Conservation (phyloP, 2,113 vertebrate genomes). For the Poeciliopsis turrubarensis region DNA sequence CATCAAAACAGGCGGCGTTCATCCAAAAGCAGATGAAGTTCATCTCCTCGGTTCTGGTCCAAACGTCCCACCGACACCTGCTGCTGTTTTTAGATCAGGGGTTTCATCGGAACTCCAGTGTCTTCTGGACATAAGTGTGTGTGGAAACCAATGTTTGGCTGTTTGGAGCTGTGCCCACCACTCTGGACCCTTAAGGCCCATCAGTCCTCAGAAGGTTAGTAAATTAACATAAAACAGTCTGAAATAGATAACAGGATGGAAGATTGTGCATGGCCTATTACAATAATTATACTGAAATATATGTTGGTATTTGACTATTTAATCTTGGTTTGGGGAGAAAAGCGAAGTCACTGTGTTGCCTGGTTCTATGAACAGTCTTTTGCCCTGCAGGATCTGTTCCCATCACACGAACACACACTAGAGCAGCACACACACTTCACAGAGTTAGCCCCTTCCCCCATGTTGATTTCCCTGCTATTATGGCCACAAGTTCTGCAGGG, state of each 20-base stretch:
- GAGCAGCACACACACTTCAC: conserved; percentile 30
- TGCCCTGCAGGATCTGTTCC: conserved; percentile 29
- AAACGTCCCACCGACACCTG: too few relatives aligned
- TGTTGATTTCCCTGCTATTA: conserved; percentile 63
- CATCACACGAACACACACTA: conserved; percentile 15
- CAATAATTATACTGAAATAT: conserved; percentile 53
- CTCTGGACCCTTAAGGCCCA: too few relatives aligned
- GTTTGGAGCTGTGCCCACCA: too few relatives aligned
- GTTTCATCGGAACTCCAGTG: too few relatives aligned
- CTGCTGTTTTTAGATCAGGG: too few relatives aligned
- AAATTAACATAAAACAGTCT: too few relatives aligned
- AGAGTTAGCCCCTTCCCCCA: conserved; percentile 33
- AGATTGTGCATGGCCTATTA: conserved; percentile 51
- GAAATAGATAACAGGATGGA: conserved; percentile 3
- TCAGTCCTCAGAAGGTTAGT: too few relatives aligned
- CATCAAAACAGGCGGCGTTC: too few relatives aligned
- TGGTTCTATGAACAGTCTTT: conserved; percentile 54
- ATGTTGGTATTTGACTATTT: conserved; percentile 45
- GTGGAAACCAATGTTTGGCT: too few relatives aligned
- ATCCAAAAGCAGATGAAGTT: too few relatives aligned
- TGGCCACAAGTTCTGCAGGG: conserved; percentile 42
- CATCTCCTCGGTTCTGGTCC: too few relatives aligned
- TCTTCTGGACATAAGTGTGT: too few relatives aligned
- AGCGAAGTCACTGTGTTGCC: conserved; percentile 43
- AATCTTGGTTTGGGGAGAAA: conserved; percentile 53